Base-by-base conservation (phyloP, 2,113 vertebrate species). In the Astur gentilis region DNA sequence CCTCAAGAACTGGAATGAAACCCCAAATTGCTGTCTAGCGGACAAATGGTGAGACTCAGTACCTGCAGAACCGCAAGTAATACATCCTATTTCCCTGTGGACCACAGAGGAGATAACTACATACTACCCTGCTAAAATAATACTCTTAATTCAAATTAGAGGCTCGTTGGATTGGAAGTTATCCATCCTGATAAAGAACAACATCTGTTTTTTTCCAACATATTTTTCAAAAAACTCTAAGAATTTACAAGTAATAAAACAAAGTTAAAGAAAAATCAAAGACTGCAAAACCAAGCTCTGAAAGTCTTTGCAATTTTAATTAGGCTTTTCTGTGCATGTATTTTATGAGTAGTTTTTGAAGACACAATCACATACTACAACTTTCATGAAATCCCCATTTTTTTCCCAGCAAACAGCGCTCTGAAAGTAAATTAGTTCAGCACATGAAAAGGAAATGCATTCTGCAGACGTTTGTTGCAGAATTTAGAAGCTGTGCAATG, bases 231-330 rank as follows among this genome's bases (percentile, higher is more conserved):
- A 82, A 61, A 22, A 0, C 3, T 8, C 25, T 45, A 91, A 71
- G 38, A 91, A 87, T 96, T 94, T 83, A 93, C 69, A 94, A 91
- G 72, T 75, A 87, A 85, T 94, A 91, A 77, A 95, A 73, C 40
- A 61, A 77, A 87, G 83, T 65, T 34, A 40, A 87, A 94, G 61
- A 57, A 92, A 94, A 91, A 64, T 67, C 61, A 45, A 80, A 32
- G 26, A 44, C 61, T 61, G 44, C 47, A 91, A 94, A 89, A 52
- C 13, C 17, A 83, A 83, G 60, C 8, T 8, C 34, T 60, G 60
- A 44, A 75, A 52, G 78, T 52, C 78, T 76, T 26, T 40, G n/a
- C 58, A 65, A 57, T 45, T 95, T 96, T 79, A 87, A 95, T 93
- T 73, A 72, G 61, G 34, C 16, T 91, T 82, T 78, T 83, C 78